Percentiles rank a stretch among this genome's conserved stretches.
phyloP scores from a whole-genome alignment of 2,888 invertebrate species.

The Lycia hirtaria region DNA sequence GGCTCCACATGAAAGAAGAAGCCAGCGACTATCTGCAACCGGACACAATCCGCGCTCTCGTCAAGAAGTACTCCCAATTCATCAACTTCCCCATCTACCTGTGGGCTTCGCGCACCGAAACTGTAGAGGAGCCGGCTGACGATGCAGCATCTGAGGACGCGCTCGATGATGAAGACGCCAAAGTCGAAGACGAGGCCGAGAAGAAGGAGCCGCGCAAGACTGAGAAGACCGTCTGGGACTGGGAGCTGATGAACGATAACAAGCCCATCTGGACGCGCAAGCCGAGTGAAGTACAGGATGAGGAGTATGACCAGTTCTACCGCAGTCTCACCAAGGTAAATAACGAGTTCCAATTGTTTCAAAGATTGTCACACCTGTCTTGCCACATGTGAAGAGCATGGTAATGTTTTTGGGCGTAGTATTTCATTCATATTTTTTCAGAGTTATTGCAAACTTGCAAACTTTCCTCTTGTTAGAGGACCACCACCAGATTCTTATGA shows the following conservation, averaged over 20 bases:
- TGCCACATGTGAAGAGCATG: too few species aligned
- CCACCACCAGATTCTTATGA: too few species aligned
- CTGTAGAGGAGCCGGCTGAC: constrained; percentile 46
- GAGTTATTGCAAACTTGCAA: too few species aligned
- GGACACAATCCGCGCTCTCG: constrained; percentile 94
- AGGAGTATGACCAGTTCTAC: constrained; percentile 98
- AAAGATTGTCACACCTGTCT: too few species aligned
- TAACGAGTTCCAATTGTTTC: too few species aligned
- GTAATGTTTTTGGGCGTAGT: too few species aligned
- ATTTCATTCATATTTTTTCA: too few species aligned
- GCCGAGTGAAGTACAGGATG: constrained; percentile 91
- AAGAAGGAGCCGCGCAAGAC: constrained; percentile 88
- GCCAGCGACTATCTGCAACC: constrained; percentile 98
- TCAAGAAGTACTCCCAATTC: constrained; percentile 99
- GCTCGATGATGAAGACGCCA: constrained; percentile 78
- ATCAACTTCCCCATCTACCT: constrained; percentile 99
- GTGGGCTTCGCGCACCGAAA: constrained; percentile 89
- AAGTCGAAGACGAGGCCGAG: constrained; percentile 90
- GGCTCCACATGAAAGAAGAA: constrained; percentile 97
- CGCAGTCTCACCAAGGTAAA: constrained; percentile 97
- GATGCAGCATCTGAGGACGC: constrained; percentile 54
- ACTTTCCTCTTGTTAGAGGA: too few species aligned
- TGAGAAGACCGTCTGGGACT: constrained; percentile 99
- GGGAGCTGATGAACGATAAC: constrained; percentile 97
- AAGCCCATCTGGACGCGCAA: constrained; percentile 99